These are phyloP conservation scores for Drosophila eohydei DNA, from an alignment of 2,888 invertebrate genomes.

Conservation along the genomic window DNA sequence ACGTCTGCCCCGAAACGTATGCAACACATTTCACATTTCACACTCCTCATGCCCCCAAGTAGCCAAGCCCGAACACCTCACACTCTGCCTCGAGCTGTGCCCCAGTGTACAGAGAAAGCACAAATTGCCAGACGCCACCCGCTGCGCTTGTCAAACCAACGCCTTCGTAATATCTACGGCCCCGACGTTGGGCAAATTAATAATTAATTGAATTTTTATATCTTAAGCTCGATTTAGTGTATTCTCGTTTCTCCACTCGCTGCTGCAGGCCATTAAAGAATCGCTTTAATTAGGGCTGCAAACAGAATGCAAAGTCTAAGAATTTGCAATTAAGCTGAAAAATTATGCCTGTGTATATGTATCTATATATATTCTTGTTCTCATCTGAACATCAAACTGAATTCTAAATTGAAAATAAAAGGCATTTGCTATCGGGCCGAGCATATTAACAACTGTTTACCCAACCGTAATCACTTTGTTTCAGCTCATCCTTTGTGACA, in stretches of 20 bases:
- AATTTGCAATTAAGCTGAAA: slow-evolving; percentile 1
- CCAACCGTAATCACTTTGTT: background rate
- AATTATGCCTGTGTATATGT: background rate
- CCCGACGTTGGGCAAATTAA: slow-evolving; percentile 58
- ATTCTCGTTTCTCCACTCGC: background rate
- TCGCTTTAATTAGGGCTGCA: slow-evolving; percentile 6
- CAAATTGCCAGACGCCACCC: slow-evolving; percentile 10
- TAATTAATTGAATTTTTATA: slow-evolving; percentile 62
- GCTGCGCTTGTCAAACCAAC: slow-evolving; percentile 1
- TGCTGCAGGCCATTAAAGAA: slow-evolving; percentile 3
- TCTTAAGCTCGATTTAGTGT: background rate
- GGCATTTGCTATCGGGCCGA: background rate
- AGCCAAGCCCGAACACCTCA: background rate
- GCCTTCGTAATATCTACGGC: slow-evolving; percentile 13
- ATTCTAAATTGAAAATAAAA: background rate
- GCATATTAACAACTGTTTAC: slow-evolving; percentile 1
- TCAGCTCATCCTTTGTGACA: background rate
- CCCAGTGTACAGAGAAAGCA: background rate
- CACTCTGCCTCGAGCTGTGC: too few relatives aligned
- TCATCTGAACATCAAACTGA: background rate
- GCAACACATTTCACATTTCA: slow-evolving; percentile 31
- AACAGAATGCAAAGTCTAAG: background rate
- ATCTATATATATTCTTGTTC: background rate
- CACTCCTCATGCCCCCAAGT: background rate
- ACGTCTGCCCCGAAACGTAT: slow-evolving; percentile 10